phyloP scores from a whole-genome alignment of 2,113 vertebrate genomes.

The Haliaeetus leucogaster region DNA sequence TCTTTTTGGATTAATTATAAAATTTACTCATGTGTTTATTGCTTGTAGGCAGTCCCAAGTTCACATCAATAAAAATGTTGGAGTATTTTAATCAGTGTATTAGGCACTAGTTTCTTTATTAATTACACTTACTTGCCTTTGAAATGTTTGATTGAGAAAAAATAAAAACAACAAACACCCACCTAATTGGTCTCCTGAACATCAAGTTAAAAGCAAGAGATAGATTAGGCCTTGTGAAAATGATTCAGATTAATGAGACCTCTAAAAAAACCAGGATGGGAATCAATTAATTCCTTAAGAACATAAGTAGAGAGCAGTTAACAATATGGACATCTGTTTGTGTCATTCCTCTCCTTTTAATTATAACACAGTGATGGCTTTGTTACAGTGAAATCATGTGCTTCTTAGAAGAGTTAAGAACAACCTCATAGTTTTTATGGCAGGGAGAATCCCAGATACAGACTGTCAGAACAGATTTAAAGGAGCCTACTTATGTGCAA shows the following conservation, averaged over 20 bases:
- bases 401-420: not conserved
- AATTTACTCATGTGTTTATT: not conserved
- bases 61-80: not conserved
- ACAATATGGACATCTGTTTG: not conserved
- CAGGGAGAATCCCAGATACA: not conserved
- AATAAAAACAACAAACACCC: not conserved
- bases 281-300: not conserved
- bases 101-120: not conserved
- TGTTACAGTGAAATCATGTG: not conserved
- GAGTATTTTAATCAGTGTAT: not conserved
- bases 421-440: not conserved
- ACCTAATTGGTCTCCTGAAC: not conserved
- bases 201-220: not conserved
- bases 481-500: not conserved
- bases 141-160: not conserved
- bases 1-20: not conserved
- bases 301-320: not conserved
- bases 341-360: not conserved
- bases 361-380: not conserved
- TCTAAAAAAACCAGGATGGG: not conserved
- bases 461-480: not conserved
- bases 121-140: not conserved
- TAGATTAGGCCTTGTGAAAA: not conserved
- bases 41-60: not conserved
- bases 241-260: not conserved